Evolutionary conservation across 2,888 invertebrate species (phyloP), one percentile per base, ranked within the genome.

Genomic region (Leptothorax acervorum): DNA sequence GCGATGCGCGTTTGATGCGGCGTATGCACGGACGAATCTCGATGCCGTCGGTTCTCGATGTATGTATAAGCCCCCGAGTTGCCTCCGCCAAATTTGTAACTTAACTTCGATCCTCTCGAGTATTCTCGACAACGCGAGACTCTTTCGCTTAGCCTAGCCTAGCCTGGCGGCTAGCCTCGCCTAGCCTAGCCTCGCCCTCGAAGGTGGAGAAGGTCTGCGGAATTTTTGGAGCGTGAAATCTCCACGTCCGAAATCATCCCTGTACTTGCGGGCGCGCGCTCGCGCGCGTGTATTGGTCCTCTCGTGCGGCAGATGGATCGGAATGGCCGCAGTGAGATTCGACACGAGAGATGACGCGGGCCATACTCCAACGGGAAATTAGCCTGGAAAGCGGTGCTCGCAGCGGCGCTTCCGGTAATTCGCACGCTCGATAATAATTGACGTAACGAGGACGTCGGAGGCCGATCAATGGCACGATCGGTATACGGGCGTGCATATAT

Each of bases 391-490:
- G 89, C 89, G 87, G 87, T 85, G 87, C 87, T 89, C 87, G 92
- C 84, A 85, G 88, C 88, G 91, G 88, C 83, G 89, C 92, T 90
- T 92, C 89, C 90, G 92, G 87, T 90, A 89, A 92, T 91, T 91
- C 90, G 91, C 84, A 86, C 86, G 92, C 86, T 90, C 92, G 91
- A 93, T 92, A 92, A 93, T 93, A 92, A 93, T 93, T 93, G 93
- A 92, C 92, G 92, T 92, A 93, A 93, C 92, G 93, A 91, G 92
- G 92, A 93, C 91, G 88, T 85, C 75, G 75, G 79, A 57, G 68
- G 60, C 57, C 90, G 90, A 91, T 90, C 90, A 84, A 91, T 91
- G 87, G 87, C 75, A 85, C 85, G 90, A 92, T 91, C 90, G 88
- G 82, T 87, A 55, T 48, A 83, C 74, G 57, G 65, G 63, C 70